Evolutionary conservation across 2,888 invertebrate species (phyloP), one percentile per base, ranked within the genome.

Genomic region (Epinotia bilunana): DNA sequence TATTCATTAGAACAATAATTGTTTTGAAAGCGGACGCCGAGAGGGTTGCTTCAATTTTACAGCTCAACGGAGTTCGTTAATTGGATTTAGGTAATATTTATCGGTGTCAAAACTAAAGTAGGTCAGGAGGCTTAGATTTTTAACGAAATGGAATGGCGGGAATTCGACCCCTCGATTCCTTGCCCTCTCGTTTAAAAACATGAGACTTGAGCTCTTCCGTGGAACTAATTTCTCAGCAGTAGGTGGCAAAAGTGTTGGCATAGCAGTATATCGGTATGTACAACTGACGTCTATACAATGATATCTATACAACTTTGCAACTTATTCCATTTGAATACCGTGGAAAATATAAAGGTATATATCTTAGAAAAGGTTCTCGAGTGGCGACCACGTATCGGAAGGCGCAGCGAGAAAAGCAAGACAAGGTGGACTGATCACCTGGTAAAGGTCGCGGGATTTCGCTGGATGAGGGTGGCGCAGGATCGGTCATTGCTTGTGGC

Each of bases 11-110:
- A 46, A 46, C 58, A 46, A 23, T 70, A 70, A 71, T 64, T 65
- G 64, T 43, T 74, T 74, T 67, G 18, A 53, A 43, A 64, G 60
- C 64, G 11, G 7, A 20, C 13, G 1, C 16, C n/a, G 60, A 60
- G 58, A 69, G 43, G 58, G 69, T 58, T 67, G 57, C n/a, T 64
- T 65, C 46, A 69, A 60, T 69, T 60, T 60, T 13, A 46, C 58
- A 69, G 46, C 23, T 69, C 46, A 60, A 69, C 23, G 46, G 46
- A 68, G 57, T 68, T 69, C 5, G 69, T 43, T 60, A 69, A 69
- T 69, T 58, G 58, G 69, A 39, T 69, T 69, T 46, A 58, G 58
- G 68, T 69, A 58, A 69, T 69, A 69, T 69, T 69, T 69, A 46
- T 69, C 5, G 23, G 43, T 28, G 58, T 69, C 23, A 69, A n/a